Evolutionary conservation across 2,888 invertebrate species (phyloP).

Genomic region (Caenorhabditis macrosperma): DNA sequence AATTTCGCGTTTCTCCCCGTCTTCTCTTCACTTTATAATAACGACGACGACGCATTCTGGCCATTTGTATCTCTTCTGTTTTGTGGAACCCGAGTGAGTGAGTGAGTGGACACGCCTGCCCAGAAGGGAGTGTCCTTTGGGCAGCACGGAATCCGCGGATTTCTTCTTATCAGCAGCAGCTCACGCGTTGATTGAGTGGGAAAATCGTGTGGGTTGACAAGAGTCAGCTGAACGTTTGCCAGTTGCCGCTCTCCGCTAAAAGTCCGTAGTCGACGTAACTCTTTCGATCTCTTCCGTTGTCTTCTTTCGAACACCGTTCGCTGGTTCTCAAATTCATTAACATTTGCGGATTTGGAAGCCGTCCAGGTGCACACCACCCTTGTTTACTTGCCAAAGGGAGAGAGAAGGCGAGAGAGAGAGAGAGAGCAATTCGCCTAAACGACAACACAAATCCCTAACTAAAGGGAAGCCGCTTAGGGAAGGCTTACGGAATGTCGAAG

Average conservation of each 20-base stretch:
- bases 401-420: too few relatives aligned
- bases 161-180: background rate
- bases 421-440: constrained; percentile 43
- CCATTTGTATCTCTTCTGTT: background rate
- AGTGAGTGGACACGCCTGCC: too few relatives aligned
- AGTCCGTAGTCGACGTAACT: too few relatives aligned
- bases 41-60: background rate
- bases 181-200: background rate
- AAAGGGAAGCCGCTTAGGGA: constrained; percentile 46
- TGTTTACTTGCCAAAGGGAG: constrained; percentile 4
- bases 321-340: background rate
- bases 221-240: background rate
- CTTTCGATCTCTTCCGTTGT: too few relatives aligned
- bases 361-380: background rate
- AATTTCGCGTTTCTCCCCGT: background rate
- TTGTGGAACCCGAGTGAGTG: background rate
- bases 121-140: background rate
- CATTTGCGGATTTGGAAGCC: background rate
- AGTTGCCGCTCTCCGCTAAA: background rate
- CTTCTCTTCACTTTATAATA: background rate
- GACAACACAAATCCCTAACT: constrained; percentile 33
- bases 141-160: background rate
- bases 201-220: background rate
- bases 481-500: constrained; percentile 31
- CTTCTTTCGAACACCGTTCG: background rate